Conservation (phyloP, 2,888 invertebrate species). For the Cheilosia urbana region DNA sequence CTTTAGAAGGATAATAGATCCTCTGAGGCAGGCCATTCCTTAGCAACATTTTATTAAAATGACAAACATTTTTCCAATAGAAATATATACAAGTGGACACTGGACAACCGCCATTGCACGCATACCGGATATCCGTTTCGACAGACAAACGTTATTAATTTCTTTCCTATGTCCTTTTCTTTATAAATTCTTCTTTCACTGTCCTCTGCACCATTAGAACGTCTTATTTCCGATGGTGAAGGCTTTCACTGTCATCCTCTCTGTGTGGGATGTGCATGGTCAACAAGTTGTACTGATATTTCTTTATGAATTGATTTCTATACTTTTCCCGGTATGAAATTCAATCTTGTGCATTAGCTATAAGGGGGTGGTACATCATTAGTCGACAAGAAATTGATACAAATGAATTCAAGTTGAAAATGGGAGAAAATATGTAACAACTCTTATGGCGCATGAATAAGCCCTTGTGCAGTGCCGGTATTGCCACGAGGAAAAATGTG, state of each 20-base stretch:
- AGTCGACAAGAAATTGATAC: constrained; percentile 16
- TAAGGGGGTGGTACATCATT: not conserved
- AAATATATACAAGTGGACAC: no score
- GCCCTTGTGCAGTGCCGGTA: not conserved
- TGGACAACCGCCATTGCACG: not conserved
- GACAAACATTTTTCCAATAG: no score
- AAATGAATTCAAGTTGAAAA: constrained; percentile 32
- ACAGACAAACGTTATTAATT: constrained; percentile 45
- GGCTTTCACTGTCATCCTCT: not conserved
- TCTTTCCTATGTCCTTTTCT: constrained; percentile 5
- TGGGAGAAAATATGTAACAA: constrained; percentile 36
- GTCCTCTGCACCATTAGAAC: not conserved
- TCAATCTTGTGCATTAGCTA: constrained; percentile 13
- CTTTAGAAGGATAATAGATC: constrained; percentile 45
- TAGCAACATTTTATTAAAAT: not conserved
- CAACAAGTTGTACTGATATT: constrained; percentile 56
- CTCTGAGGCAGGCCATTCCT: constrained; percentile 29
- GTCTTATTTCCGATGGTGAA: constrained; percentile 7
- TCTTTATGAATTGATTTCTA: constrained; percentile 42
- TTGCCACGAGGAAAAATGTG: not conserved
- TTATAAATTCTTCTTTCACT: not conserved
- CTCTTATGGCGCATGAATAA: constrained; percentile 23
- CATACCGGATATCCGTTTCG: constrained; percentile 36
- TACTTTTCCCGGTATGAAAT: constrained; percentile 19
- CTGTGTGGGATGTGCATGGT: constrained; percentile 21